Evolutionary conservation across 2,888 invertebrate genomes (phyloP).

Genomic region (Tipula vernalis): DNA sequence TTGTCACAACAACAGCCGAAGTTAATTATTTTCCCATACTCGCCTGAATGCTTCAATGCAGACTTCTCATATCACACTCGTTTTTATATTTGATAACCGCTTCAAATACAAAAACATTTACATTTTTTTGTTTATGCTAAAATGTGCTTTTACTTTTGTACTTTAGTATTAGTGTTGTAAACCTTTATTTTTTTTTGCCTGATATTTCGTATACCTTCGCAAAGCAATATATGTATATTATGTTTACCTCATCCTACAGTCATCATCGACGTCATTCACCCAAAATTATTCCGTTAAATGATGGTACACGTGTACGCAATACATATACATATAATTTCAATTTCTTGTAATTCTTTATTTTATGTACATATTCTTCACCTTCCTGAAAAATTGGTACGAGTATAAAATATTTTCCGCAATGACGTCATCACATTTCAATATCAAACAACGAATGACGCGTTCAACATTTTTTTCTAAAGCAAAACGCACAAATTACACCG

Average conservation of each 20-base stretch:
- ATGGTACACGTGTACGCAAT: too few relatives aligned
- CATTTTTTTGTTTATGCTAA: background rate
- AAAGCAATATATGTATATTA: too few relatives aligned
- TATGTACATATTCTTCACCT: background rate
- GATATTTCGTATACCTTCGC: too few relatives aligned
- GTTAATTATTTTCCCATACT: background rate
- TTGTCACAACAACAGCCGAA: background rate
- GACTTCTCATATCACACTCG: too few relatives aligned
- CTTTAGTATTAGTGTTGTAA: too few relatives aligned
- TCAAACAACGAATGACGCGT: background rate
- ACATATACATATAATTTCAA: background rate
- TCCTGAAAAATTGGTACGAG: background rate
- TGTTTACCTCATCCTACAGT: background rate
- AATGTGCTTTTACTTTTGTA: too few relatives aligned
- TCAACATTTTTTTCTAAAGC: background rate
- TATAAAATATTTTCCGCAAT: background rate
- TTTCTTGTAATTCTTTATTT: background rate
- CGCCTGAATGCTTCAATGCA: background rate
- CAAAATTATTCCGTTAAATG: background rate
- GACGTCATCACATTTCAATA: background rate
- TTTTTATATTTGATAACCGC: too few relatives aligned
- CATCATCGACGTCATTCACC: background rate
- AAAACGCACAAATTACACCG: background rate
- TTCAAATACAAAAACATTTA: background rate
- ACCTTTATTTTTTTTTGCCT: too few relatives aligned